These are phyloP conservation scores for Eupithecia pulchellata DNA, from an alignment of 2,888 invertebrate species.

Conservation along the genomic window DNA sequence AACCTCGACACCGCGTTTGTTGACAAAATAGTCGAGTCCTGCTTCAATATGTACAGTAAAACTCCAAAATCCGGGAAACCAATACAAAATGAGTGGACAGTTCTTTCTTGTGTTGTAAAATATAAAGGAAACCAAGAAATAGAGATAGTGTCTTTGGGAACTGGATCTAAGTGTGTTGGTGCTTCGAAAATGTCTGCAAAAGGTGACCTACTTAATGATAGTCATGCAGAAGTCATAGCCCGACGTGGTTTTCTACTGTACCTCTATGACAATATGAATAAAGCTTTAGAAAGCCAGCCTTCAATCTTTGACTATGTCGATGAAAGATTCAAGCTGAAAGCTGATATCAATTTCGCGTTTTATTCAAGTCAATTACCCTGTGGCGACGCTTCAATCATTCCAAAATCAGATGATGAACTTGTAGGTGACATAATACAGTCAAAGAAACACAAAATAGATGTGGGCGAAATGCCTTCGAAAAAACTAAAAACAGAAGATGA, in stretches of 20 bases:
- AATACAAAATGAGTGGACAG: constrained; percentile 91
- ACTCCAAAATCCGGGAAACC: constrained; percentile 94
- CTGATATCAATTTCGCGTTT: constrained; percentile 90
- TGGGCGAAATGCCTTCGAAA: constrained; percentile 54
- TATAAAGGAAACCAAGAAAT: constrained; percentile 66
- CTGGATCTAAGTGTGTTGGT: constrained; percentile 97
- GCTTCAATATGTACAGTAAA: constrained; percentile 85
- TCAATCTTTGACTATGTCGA: constrained; percentile 65
- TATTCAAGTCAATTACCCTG: constrained; percentile 95
- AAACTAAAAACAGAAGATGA: constrained; percentile 56
- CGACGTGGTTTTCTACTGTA: constrained; percentile 93
- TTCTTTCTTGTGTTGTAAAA: constrained; percentile 90
- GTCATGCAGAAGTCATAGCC: constrained; percentile 96
- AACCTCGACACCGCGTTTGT: constrained; percentile 58
- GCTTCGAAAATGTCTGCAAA: constrained; percentile 85
- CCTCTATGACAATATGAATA: constrained; percentile 87
- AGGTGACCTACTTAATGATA: constrained; percentile 93
- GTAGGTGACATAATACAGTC: constrained; percentile 62
- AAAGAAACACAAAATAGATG: constrained; percentile 56
- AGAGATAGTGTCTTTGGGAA: constrained; percentile 92
- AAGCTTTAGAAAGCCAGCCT: constrained; percentile 57
- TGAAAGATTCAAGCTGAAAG: constrained; percentile 79
- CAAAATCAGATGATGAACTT: constrained; percentile 72
- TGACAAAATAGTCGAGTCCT: constrained; percentile 84
- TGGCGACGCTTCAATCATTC: constrained; percentile 96